Evolutionary conservation across 2,113 vertebrate genomes (phyloP), one percentile per base, ranked within the genome.

Genomic region (Smithornis capensis): DNA sequence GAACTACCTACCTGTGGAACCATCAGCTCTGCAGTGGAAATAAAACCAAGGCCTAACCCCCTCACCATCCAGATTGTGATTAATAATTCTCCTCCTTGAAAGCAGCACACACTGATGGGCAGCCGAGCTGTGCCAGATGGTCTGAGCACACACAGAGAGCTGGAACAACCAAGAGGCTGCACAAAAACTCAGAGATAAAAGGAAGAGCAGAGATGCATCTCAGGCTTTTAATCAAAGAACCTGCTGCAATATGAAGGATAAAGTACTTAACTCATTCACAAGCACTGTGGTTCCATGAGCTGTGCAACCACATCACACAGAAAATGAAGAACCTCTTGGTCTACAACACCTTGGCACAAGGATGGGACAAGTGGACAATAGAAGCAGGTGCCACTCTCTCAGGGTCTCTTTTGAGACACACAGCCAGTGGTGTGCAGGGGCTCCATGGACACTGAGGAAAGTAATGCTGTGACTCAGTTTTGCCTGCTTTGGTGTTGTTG

Each of bases 121-220:
- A 57, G 85, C 56, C 2, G 7, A 95, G 90, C 79, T 0, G 5
- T 45, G 95, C 95, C 96, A 97, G 96, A 96, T 97, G 94, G 94
- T 92, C 93, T 0, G 1, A 78, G 86, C 90, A 55, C 90, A 95
- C 95, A 64, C 86, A 69, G 47, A 82, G 95, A 94, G 83, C 88
- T 95, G 93, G 69, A 97, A 93, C 88, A 50, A 69, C 63, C 31
- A 35, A 90, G 49, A 0, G n/a, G 92, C 83, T 83, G 83, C 88
- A 78, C 80, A 92, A 73, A 96, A 92, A 19, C 90, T 81, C 95
- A 10, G 47, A 83, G 94, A 95, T 87, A 71, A 96, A 97, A 94
- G 69, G 83, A 81, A 81, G 23, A 90, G 76, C 86, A 91, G 82
- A 95, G 90, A 93, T 75, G 33, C 18, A 76, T 53, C 71, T 33